A percentile compares a stretch with the other conserved stretches of the same genome.
Conservation (phyloP, 2,113 vertebrate species). For the Notothenia coriiceps region DNA sequence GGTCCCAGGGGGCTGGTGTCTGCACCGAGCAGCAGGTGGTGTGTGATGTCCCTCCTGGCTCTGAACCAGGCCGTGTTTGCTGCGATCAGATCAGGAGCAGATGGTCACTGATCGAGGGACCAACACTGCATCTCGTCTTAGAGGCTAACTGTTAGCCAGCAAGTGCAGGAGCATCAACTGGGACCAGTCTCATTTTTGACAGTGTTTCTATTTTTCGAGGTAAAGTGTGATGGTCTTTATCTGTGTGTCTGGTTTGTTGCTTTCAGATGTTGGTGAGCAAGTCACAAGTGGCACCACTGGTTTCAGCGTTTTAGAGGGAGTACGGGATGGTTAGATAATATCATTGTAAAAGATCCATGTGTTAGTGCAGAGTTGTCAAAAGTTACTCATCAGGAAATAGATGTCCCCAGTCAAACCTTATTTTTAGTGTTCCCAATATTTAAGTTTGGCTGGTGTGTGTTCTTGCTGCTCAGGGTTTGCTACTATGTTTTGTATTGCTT, state of each 20-base stretch:
- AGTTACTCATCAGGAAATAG: neutral
- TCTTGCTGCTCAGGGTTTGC: neutral
- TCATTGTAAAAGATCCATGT: no score
- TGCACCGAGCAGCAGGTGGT: constrained; percentile 59
- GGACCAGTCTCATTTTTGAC: constrained; percentile 3
- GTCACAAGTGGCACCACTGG: constrained; percentile 17
- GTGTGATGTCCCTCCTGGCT: constrained; percentile 50
- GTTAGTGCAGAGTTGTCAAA: neutral
- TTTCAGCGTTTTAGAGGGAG: constrained; percentile 16
- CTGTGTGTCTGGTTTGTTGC: constrained; percentile 22
- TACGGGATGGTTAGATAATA: neutral
- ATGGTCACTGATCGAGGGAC: constrained; percentile 47
- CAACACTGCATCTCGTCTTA: constrained; percentile 33
- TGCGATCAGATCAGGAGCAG: constrained; percentile 55
- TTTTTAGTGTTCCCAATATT: neutral
- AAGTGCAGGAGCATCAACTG: neutral
- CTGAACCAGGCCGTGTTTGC: constrained; percentile 41
- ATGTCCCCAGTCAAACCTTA: neutral
- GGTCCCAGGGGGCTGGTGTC: constrained; percentile 37
- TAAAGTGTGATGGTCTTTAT: constrained; percentile 16
- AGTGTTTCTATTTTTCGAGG: constrained; percentile 20
- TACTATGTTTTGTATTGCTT: neutral
- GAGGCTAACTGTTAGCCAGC: neutral
- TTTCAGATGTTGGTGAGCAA: constrained; percentile 33
- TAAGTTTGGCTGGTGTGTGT: neutral